Percentiles rank a stretch among this genome's conserved stretches.
These are phyloP conservation scores for Calycopis cecrops DNA, from an alignment of 1,140 invertebrate genomes.

Conservation along the genomic window DNA sequence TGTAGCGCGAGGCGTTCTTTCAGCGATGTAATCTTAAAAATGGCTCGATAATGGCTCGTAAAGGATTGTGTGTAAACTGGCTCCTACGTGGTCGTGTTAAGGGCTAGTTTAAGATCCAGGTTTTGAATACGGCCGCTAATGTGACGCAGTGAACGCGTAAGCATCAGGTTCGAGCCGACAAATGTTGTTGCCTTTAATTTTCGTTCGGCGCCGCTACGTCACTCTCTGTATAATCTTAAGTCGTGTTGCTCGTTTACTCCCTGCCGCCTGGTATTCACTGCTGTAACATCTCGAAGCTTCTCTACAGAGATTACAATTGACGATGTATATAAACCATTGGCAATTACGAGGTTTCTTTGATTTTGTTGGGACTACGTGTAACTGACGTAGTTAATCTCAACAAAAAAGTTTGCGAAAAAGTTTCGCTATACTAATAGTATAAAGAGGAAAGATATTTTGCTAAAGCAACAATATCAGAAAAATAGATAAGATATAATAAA, in stretches of 20 bases:
- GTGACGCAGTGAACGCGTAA: constrained; percentile 7
- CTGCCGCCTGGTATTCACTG: too few relatives aligned
- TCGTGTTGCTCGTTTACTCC: neutral
- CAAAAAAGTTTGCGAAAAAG: too few relatives aligned
- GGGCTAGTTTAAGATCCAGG: neutral
- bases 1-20: constrained; percentile 37
- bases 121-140: neutral
- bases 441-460: too few relatives aligned
- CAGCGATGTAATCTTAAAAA: constrained; percentile 41
- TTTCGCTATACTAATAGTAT: too few relatives aligned
- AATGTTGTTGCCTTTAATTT: neutral
- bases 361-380: too few relatives aligned
- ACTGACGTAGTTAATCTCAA: too few relatives aligned
- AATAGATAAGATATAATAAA: too few relatives aligned
- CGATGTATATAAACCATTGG: too few relatives aligned
- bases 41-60: constrained; percentile 36
- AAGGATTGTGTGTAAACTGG: constrained; percentile 3
- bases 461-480: too few relatives aligned
- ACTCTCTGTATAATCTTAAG: neutral
- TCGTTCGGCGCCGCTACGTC: neutral
- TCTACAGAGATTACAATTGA: too few relatives aligned
- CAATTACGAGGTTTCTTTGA: too few relatives aligned
- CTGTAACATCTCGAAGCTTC: too few relatives aligned
- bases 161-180: constrained; percentile 1
- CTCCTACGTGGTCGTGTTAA: neutral